Evolutionary conservation across 2,113 vertebrate genomes (phyloP), one percentile per base, ranked within the genome.

Genomic region (Peromyscus polionotus): DNA sequence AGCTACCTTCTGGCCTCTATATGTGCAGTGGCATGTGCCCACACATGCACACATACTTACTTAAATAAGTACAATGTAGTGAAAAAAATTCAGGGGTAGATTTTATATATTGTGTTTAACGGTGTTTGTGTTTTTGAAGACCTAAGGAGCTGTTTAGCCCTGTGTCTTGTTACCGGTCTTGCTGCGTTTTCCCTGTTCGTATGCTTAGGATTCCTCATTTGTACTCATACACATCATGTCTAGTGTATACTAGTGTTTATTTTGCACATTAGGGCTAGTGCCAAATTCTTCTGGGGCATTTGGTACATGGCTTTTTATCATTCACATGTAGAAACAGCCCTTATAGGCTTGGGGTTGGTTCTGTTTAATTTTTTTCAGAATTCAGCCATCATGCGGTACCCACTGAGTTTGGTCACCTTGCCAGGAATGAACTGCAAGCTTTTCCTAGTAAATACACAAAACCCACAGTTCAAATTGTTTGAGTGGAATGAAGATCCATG

Each of bases 131-230:
- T n/a, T 94, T 94, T 94, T 42, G 14, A 54, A 87, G 72, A 80
- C 61, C 77, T 79, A 89, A 83, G 33, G 70, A 54, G 48, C 42
- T 94, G 7, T 45, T 68, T 91, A 70, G 42, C 28, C 33, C 72
- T 54, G 36, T 61, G 61, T 86, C 86, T 94, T 91, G 87, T 88
- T 54, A 63, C 51, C 93, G 57, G 48, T 3, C 20, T 85, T 68
- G 26, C 26, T 87, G 72, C 63, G 51, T 57, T 90, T 85, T 92
- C 3, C 75, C 63, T 91, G n/a, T n/a, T 59, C 24, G 72, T 85
- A 68, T 95, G 61, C 86, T 80, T 67, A 80, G 0, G 73, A 24
- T 61, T 91, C 68, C 83, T 95, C 89, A 95, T 94, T 98, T 95
- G 80, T 89, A 80, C 76, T 88, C 76, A 24, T 7, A 33, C 0